Base-by-base conservation (phyloP, 23 tunicate species). In the Corella eumyota region DNA sequence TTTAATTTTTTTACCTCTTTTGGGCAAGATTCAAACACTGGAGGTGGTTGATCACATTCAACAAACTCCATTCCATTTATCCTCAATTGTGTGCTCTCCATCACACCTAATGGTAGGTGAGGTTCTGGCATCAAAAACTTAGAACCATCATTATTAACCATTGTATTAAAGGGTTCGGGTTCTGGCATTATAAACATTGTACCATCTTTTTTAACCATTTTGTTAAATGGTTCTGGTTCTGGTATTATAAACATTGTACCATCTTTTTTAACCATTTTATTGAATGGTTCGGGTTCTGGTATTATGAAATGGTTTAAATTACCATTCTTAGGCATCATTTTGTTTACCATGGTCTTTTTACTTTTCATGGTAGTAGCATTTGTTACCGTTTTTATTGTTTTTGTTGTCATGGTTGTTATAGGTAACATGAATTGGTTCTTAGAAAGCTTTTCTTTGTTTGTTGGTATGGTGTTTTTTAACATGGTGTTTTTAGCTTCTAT, bases 11-110 rank as follows among this genome's bases (percentile, higher is more conserved):
- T 49, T 66, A 78, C 96, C 67, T 88, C 88, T 49, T 46, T 62
- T 15, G 77, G 69, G 40, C 96, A 88, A 2, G 96, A 79, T 1
- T 46, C 59, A 32, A 88, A 88, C 32, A 60, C 62, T 0, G 96
- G 88, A 11, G 71, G 78, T 1, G 81, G 81, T 55, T 79, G 88
- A 20, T 71, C 55, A 34, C 80, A 72, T 52, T 50, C 64, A 30
- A 31, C 58, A 34, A 35, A 55, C 5, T 50, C 40, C 56, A 64
- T 32, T 9, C 80, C 71, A 26, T 55, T 32, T 23, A 69, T 69
- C 52, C 52, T 69, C 11, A 4, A 19, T 9, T 37, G 7, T 13
- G 6, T 21, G 11, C 24, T 36, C 58, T 61, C 25, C 57, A 70
- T 34, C 58, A 58, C 23, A 19, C 57, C 57, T 5, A 7, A 6